These are phyloP conservation scores for Forbesichthys agassizii DNA, from an alignment of 2,113 vertebrate genomes.

Conservation along the genomic window DNA sequence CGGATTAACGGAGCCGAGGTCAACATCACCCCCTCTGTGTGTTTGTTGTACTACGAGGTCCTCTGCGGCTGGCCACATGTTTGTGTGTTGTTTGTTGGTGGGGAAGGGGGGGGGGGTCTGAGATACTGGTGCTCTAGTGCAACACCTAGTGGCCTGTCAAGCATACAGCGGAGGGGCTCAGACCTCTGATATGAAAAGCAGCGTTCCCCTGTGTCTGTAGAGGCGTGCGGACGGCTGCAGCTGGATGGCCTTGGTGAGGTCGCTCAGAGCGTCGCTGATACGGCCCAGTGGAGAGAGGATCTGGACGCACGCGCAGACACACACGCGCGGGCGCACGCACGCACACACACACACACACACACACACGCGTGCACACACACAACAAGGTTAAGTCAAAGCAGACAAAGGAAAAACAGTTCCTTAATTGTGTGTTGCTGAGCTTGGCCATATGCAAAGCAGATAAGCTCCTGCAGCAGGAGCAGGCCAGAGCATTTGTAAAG, in stretches of 20 bases:
- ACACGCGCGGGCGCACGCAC: constrained; percentile 5
- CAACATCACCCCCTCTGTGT: too few relatives aligned
- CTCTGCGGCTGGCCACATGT: too few relatives aligned
- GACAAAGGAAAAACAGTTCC: background rate
- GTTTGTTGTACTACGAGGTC: too few relatives aligned
- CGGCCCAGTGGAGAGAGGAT: constrained; percentile 94
- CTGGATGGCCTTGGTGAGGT: constrained; percentile 94
- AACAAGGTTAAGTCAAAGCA: background rate
- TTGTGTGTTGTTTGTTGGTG: too few relatives aligned
- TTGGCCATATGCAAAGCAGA: background rate
- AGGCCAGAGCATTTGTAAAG: background rate
- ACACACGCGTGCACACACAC: background rate
- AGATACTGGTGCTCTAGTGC: too few relatives aligned
- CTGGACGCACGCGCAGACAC: constrained; percentile 60
- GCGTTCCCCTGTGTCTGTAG: constrained; percentile 91
- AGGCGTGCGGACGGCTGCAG: constrained; percentile 93
- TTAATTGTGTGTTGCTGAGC: background rate
- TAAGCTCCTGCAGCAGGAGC: background rate
- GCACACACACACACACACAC: constrained; percentile 21
- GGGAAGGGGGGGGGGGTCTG: too few relatives aligned
- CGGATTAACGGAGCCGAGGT: too few relatives aligned
- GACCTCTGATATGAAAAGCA: constrained; percentile 98
- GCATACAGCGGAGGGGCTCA: background rate
- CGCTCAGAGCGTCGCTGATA: constrained; percentile 90
- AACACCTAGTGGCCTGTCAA: background rate